Percentiles rank a stretch among this genome's conserved stretches.
Conservation (phyloP, 2,888 invertebrate genomes). For the Drosophila villosipedis region DNA sequence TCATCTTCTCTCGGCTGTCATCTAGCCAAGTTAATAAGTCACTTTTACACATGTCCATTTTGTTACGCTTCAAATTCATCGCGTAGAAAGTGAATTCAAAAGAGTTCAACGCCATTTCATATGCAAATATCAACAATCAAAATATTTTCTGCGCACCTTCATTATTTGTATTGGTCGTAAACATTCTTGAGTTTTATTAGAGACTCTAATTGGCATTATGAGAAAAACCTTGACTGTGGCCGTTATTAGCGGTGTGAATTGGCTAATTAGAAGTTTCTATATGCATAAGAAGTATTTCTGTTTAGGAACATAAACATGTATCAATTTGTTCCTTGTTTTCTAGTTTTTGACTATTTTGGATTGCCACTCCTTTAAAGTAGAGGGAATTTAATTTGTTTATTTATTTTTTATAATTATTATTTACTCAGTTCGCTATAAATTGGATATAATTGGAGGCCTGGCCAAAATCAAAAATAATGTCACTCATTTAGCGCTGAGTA, state of each 20-base stretch:
- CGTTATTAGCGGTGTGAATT: conserved; percentile 20
- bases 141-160: conserved; percentile 4
- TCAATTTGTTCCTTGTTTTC: not conserved
- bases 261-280: conserved; percentile 21
- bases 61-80: conserved; percentile 17
- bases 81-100: conserved; percentile 65
- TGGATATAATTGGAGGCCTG: conserved; percentile 18
- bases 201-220: conserved; percentile 41
- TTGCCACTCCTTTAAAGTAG: conserved; percentile 22
- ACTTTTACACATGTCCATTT: conserved; percentile 13
- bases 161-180: conserved; percentile 21
- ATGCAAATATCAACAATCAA: conserved; percentile 54
- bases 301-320: not conserved
- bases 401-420: conserved; percentile 6
- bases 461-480: conserved; percentile 14
- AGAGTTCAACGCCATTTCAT: conserved; percentile 58
- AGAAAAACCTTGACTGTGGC: conserved; percentile 11
- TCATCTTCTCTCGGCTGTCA: conserved; percentile 7
- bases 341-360: not conserved
- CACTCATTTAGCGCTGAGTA: conserved; percentile 39
- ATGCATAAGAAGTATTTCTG: not conserved
- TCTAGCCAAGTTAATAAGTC: conserved; percentile 6
- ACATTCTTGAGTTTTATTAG: conserved; percentile 42
- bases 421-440: conserved; percentile 12
- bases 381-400: conserved; percentile 9